Conservation (phyloP, 2,797 vertebrate genomes). For the Loriculus beryllinus region DNA sequence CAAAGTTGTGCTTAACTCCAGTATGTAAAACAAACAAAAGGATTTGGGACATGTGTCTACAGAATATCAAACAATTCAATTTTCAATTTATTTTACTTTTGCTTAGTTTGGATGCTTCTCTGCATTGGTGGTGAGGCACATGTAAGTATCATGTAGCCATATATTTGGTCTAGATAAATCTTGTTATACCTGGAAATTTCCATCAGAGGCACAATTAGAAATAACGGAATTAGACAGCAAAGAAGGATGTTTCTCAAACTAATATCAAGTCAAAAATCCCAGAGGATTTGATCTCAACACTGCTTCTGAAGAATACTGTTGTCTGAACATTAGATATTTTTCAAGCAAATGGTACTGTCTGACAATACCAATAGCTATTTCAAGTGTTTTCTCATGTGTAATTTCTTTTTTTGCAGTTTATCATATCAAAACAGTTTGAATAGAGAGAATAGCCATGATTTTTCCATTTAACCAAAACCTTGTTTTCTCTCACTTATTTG, state of each 20-base stretch:
- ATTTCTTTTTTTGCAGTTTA: slow-evolving; percentile 43
- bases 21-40: neutral
- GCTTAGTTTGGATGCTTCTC: neutral
- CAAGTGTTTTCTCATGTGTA: slow-evolving; percentile 31
- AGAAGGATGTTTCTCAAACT: neutral
- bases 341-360: neutral
- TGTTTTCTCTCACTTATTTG: slow-evolving; percentile 42
- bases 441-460: slow-evolving; percentile 41
- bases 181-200: neutral
- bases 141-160: neutral
- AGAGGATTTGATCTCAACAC: neutral
- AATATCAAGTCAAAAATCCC: neutral
- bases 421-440: slow-evolving; percentile 39
- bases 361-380: slow-evolving; percentile 30
- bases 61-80: neutral
- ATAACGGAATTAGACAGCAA: neutral
- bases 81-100: neutral
- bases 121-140: neutral
- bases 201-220: neutral
- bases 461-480: slow-evolving; percentile 30
- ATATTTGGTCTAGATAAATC: neutral
- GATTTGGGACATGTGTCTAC: neutral
- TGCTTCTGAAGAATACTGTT: neutral
- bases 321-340: neutral
- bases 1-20: neutral